Evolutionary conservation across 2,888 invertebrate species (phyloP), one percentile per base, ranked within the genome.

Genomic region (Furcula furcula): DNA sequence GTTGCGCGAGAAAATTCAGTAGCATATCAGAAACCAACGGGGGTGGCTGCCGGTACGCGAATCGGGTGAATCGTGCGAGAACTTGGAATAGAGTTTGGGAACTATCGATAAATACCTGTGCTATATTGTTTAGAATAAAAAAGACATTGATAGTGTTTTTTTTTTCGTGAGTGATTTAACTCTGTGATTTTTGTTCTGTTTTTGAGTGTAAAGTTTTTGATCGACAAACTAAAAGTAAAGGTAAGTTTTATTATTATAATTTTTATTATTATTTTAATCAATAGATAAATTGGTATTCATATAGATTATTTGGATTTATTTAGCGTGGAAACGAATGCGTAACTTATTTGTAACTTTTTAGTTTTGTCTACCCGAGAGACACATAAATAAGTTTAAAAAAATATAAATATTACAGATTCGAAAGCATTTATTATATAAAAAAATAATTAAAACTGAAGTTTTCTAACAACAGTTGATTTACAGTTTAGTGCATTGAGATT

Each of bases 1-100:
- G 21, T 21, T n/a, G 10, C 5, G 16, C 12, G 4, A 9, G 25
- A 7, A 6, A 14, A 1, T 39, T 35, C 55, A 50, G 49, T 50
- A 44, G 34, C 34, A 13, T 29, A 40, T 29, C 28, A 19, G 31
- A 19, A 11, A 12, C 29, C 19, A 31, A 3, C 23, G 32, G 2
- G 40, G 5, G 7, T 12, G 33, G 55, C 19, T 29, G 55, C 48
- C 19, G 13, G 15, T 10, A 11, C 0, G 7, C 7, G 6, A 5
- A 23, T 23, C 12, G 12, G n/a, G 12, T 23, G 23, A 23, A 12
- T 23, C 23, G n/a, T n/a, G n/a, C n/a, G n/a, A n/a, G n/a, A 23
- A 23, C 23, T 23, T 23, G 12, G 5, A 12, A 23, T 23, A 11
- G 23, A 7, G 23, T 12, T 23, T 2, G 12, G 1, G 1, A 23